Percentiles rank a stretch among this genome's conserved stretches.
Conservation (phyloP, 2,113 vertebrate genomes). For the Aphyosemion australe region DNA sequence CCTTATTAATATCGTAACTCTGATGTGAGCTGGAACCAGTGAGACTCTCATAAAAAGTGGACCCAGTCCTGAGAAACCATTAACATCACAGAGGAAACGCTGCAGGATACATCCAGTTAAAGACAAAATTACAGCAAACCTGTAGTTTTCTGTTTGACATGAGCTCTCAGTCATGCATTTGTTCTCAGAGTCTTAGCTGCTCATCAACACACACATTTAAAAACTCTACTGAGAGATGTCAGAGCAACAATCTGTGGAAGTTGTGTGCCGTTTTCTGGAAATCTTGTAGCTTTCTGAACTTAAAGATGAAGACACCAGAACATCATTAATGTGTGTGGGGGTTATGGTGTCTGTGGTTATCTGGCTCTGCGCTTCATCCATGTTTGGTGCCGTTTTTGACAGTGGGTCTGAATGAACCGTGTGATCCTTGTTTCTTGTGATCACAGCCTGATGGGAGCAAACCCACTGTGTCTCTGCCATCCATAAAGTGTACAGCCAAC, state of each 20-base stretch:
- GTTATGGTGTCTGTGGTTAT: conserved; percentile 22
- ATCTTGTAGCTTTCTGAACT: conserved; percentile 15
- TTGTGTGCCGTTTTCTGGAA: conserved; percentile 1
- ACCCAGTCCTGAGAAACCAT: conserved; percentile 10
- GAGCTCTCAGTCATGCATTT: too few species aligned
- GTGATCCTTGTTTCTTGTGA: conserved; percentile 54
- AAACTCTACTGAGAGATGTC: too few species aligned
- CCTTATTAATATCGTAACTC: too few species aligned
- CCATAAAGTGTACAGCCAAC: conserved; percentile 12
- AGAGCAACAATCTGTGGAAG: too few species aligned
- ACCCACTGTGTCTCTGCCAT: conserved; percentile 21
- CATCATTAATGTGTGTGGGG: conserved; percentile 2
- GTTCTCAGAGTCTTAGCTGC: too few species aligned
- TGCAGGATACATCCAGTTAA: background rate
- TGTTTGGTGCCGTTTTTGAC: conserved; percentile 9
- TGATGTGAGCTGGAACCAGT: conserved; percentile 2
- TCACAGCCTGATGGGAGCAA: conserved; percentile 43
- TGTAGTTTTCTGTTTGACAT: conserved; percentile 1
- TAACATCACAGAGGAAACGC: background rate
- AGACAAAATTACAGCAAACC: background rate
- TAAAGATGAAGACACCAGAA: conserved; percentile 22
- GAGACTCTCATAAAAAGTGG: conserved; percentile 1
- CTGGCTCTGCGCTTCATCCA: background rate
- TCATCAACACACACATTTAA: too few species aligned
- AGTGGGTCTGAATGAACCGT: conserved; percentile 30